Conservation (phyloP, 1,140 invertebrate species). For the Microplitis mediator region DNA sequence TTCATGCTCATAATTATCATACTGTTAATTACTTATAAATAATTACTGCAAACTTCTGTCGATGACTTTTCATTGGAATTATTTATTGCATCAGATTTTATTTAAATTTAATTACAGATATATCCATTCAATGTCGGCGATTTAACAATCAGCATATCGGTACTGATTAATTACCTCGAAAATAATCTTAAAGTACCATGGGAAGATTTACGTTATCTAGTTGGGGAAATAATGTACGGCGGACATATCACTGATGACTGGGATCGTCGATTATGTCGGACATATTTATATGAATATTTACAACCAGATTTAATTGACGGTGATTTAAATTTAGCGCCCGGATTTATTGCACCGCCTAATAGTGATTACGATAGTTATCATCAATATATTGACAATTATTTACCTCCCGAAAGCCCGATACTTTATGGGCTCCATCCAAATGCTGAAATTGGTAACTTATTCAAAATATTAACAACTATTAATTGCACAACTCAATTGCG, state of each 20-base stretch:
- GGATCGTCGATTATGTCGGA: conserved; percentile 86
- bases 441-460: conserved; percentile 85
- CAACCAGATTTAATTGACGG: conserved; percentile 84
- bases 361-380: conserved; percentile 88
- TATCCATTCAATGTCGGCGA: conserved; percentile 85
- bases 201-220: conserved; percentile 91
- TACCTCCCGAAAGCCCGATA: conserved; percentile 87
- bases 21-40: neutral
- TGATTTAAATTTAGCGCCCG: conserved; percentile 80
- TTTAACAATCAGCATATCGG: conserved; percentile 89
- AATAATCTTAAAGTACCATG: conserved; percentile 86
- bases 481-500: neutral
- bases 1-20: too few relatives aligned
- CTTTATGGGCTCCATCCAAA: conserved; percentile 94
- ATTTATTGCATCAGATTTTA: neutral
- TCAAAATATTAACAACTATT: neutral
- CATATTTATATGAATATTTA: conserved; percentile 89
- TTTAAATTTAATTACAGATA: conserved; percentile 32
- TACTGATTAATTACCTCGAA: conserved; percentile 92
- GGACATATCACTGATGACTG: conserved; percentile 97
- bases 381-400: conserved; percentile 84
- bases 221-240: conserved; percentile 97
- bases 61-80: neutral
- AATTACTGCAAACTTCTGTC: neutral
- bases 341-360: conserved; percentile 83